phyloP scores from a whole-genome alignment of 2,888 invertebrate genomes.

The Acanthosepion esculentum region DNA sequence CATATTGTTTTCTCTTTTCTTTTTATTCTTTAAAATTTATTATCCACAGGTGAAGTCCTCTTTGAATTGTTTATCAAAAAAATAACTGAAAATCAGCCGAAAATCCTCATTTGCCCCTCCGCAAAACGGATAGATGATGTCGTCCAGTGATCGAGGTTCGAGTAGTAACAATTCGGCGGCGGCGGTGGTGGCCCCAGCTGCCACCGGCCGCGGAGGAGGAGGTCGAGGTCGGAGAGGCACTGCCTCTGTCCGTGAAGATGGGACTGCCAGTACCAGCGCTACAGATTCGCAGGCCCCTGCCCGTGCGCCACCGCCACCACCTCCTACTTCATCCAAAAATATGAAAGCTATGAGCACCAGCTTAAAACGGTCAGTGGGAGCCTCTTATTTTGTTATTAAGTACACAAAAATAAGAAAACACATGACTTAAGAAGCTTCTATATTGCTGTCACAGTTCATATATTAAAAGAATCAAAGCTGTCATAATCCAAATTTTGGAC shows the following conservation, averaged over 20 bases:
- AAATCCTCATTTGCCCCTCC: background rate
- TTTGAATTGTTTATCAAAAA: background rate
- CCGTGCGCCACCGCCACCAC: background rate
- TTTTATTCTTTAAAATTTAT: background rate
- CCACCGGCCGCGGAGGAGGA: background rate
- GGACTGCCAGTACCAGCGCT: slow-evolving; percentile 8
- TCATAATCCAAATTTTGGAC: no score
- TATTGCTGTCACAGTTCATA: background rate
- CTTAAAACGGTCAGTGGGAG: slow-evolving; percentile 36
- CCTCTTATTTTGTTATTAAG: background rate
- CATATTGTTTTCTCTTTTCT: no score
- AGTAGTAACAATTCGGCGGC: slow-evolving; percentile 36
- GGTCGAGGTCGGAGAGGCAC: slow-evolving; percentile 42
- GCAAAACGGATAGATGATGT: slow-evolving; percentile 15
- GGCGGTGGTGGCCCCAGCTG: slow-evolving; percentile 25
- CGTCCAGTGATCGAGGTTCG: slow-evolving; percentile 37
- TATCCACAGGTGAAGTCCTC: background rate
- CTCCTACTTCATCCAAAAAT: slow-evolving; percentile 40
- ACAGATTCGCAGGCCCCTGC: background rate
- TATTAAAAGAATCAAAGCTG: no score
- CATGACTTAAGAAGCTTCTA: no score
- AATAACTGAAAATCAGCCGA: background rate
- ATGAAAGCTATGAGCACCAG: slow-evolving; percentile 48
- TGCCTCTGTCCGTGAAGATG: slow-evolving; percentile 40
- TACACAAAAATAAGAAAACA: no score